These are phyloP conservation scores for Drosophila chauvacae DNA, from an alignment of 1,140 invertebrate genomes.

Conservation along the genomic window DNA sequence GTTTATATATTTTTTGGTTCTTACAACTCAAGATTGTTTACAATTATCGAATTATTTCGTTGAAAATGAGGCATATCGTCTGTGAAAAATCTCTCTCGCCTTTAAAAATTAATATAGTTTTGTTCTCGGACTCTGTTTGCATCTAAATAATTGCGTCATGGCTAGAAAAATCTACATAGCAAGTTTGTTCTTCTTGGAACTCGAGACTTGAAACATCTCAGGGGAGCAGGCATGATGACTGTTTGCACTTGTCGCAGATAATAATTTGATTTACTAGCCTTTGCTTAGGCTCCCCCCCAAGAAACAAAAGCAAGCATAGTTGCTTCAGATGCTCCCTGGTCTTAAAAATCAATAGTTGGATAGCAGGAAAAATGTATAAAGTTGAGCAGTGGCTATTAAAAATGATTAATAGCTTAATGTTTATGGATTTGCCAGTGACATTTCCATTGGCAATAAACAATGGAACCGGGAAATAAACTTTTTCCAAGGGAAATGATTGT, in stretches of 20 bases:
- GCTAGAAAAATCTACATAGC: not conserved
- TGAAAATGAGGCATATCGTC: not conserved
- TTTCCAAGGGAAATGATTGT: not conserved
- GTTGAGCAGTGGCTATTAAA: not conserved
- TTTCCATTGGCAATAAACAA: not conserved
- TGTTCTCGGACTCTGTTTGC: not conserved
- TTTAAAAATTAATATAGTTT: not conserved
- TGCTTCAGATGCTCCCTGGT: not conserved
- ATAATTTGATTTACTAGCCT: slow-evolving; percentile 8
- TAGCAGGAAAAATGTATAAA: not conserved
- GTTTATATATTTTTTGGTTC: not conserved
- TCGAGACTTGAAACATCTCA: not conserved
- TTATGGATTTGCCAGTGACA: not conserved
- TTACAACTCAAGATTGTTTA: not conserved
- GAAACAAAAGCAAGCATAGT: not conserved
- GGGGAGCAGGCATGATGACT: not conserved
- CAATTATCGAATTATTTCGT: not conserved
- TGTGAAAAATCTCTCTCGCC: not conserved
- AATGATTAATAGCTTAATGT: not conserved
- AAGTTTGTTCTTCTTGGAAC: slow-evolving; percentile 1
- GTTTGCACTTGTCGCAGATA: slow-evolving; percentile 13
- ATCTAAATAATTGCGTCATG: slow-evolving; percentile 2
- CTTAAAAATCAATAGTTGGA: slow-evolving; percentile 6
- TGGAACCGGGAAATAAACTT: not conserved
- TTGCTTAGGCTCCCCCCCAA: not conserved